phyloP scores from a whole-genome alignment of 2,797 vertebrate genomes.

The Sphenodon punctatus region DNA sequence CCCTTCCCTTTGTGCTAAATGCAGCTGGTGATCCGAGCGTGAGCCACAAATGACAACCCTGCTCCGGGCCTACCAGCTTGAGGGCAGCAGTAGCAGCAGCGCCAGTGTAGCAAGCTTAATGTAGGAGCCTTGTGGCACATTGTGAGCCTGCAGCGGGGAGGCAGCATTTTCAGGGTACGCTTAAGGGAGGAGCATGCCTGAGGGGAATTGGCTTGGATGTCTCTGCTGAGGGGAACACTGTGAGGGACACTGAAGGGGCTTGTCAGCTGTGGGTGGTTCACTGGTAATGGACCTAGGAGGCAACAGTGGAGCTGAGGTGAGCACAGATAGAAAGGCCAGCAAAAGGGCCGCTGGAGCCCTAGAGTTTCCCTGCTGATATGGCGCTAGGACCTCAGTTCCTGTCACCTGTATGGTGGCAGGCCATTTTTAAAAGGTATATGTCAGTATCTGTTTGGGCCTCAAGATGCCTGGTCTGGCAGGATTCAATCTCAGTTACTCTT shows the following conservation, averaged over 20 bases:
- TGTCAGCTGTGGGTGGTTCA: not conserved
- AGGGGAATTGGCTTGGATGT: not conserved
- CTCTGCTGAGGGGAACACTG: not conserved
- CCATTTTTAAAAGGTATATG: not conserved
- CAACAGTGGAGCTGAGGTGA: not conserved
- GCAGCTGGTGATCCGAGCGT: not conserved
- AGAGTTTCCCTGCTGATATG: no score
- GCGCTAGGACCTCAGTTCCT: no score
- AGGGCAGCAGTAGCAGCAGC: no score
- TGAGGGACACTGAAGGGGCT: not conserved
- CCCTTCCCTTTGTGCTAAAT: not conserved
- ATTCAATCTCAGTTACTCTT: not conserved
- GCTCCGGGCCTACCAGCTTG: no score
- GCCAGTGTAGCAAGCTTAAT: not conserved
- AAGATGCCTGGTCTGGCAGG: not conserved
- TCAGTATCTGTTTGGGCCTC: not conserved
- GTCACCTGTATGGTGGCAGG: not conserved
- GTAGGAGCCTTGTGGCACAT: not conserved
- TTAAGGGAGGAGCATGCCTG: not conserved
- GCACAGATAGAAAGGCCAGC: not conserved
- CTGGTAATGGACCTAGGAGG: not conserved
- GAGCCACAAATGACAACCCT: not conserved
- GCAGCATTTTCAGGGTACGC: not conserved
- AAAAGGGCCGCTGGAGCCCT: no score
- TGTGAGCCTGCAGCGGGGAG: not conserved